Evolutionary conservation across 2,888 invertebrate genomes (phyloP).

Genomic region (Cephalotes varians): DNA sequence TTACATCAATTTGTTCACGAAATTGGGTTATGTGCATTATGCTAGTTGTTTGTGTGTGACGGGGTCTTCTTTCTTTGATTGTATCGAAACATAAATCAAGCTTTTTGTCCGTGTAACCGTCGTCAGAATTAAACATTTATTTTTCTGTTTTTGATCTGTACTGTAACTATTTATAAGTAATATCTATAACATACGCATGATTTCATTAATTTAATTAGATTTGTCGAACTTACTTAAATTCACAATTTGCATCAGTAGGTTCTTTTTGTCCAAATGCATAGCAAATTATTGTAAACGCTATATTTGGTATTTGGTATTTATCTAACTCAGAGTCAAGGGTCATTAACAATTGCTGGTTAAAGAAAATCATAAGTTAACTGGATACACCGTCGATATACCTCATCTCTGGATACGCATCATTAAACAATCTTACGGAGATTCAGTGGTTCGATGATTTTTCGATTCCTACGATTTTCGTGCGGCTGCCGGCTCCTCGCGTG

Average conservation of each 20-base stretch:
- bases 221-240: neutral
- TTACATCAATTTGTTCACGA: neutral
- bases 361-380: constrained; percentile 12
- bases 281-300: neutral
- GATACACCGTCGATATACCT: neutral
- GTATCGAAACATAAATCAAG: neutral
- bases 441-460: constrained; percentile 9
- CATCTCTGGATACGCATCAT: constrained; percentile 1
- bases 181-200: neutral
- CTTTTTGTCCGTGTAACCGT: neutral
- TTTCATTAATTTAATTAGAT: neutral
- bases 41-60: neutral
- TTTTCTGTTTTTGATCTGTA: neutral
- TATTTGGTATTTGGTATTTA: neutral
- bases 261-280: neutral
- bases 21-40: constrained; percentile 2
- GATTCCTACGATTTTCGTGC: constrained; percentile 36
- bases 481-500: constrained; percentile 10
- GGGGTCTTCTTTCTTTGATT: neutral
- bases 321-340: neutral
- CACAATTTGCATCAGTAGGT: neutral
- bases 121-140: neutral
- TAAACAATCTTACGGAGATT: constrained; percentile 4
- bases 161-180: neutral
- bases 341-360: neutral